Evolutionary conservation across 2,797 vertebrate genomes (phyloP), one percentile per base, ranked within the genome.

Genomic region (Eutrigla gurnardus): DNA sequence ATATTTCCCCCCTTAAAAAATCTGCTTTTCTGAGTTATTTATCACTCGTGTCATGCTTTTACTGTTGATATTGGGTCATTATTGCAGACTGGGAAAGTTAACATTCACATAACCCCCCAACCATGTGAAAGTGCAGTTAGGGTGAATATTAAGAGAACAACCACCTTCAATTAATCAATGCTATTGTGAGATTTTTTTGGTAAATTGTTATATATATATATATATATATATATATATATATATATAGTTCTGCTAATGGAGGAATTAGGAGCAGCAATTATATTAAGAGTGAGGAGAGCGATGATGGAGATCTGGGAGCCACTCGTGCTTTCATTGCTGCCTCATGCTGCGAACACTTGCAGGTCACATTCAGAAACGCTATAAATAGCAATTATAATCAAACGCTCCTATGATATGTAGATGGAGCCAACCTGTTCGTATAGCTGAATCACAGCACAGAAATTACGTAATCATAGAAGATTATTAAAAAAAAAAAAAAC

Each of bases 321-420:
- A 85, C 78, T 86, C 83, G 17, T 65, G 50, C 63, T 45, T 64
- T 63, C 50, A 60, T 9, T 37, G 12, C 54, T 47, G 50, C 17
- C 70, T 79, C 89, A 89, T 32, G 65, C 81, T 85, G 86, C 65
- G 87, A 85, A 40, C 49, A 70, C 73, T 66, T 14, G 5, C 25
- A 35, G 59, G 15, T 50, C 42, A 55, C 58, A 25, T 25, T 25
- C 66, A 18, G 17, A 71, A 64, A 72, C 52, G 9, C 43, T 52
- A 47, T 59, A 65, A 71, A 60, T 77, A 54, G 46, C 53, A 70
- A 65, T 82, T 71, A 50, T 57, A 83, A 88, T 88, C 86, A 82
- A 71, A 77, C 40, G 53, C 37, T 65, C 8, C 5, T 8, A 4
- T 33, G 40, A 57, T 33, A 64, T 60, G 18, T 42, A 45, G 10